Base-by-base conservation (phyloP, 2,888 invertebrate genomes). In the Rhopalosiphum nymphaeae region DNA sequence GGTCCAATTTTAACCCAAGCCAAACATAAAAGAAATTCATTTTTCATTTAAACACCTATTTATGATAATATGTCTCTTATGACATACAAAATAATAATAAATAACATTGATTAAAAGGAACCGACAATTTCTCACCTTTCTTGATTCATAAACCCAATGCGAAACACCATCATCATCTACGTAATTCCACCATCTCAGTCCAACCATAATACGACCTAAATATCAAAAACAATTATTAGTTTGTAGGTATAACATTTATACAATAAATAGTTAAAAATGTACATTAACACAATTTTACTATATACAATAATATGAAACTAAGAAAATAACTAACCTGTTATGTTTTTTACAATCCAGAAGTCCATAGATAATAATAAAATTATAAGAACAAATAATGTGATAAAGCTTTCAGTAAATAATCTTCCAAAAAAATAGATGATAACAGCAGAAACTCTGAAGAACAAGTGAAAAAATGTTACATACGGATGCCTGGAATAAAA, bases 341-440 rank as follows among this genome's bases (percentile, higher is more conserved):
- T 98, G 96, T 99, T 99, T 96, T 99, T 99, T 0, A 99, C 99
- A 29, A 99, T 99, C 99, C 99, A 99, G 96, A 99, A 99, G 96
- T 99, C 99, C 96, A 99, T 98, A 0, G 99, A 99, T 16, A 99
- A 96, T 93, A 99, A 96, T 56, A 99, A 96, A 26, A 98, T 97
- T 78, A 99, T 97, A 57, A 98, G 96, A 89, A 99, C 98, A 96
- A 99, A 99, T 96, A 98, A 98, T n/a, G 98, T 97, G 95, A 99
- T 99, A 96, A 99, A 99, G 95, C 98, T 98, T 95, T 97, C 97
- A 3, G 98, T 98, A 96, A 99, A 98, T 97, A 97, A 97, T 16
- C 98, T 98, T 95, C 99, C 99, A 87, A 99, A 96, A 95, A 99
- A 96, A 96, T 99, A 99, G 42, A 98, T 97, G 57, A 98, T 96